Percentiles rank a stretch among this genome's conserved stretches.
These are phyloP conservation scores for Trochalopteron elliotii DNA, from an alignment of 2,113 vertebrate genomes.

Conservation along the genomic window DNA sequence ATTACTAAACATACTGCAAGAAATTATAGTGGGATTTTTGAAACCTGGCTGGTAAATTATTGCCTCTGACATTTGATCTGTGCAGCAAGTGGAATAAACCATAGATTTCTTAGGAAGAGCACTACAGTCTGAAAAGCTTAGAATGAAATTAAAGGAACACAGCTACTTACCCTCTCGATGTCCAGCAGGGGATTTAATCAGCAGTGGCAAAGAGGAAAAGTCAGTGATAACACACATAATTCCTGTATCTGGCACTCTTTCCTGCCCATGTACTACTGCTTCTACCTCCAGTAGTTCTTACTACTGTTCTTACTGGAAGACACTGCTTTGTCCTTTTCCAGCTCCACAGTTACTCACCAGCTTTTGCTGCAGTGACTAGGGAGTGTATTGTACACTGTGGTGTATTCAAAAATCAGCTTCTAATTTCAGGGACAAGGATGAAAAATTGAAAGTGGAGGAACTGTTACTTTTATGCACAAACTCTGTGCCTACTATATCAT, in stretches of 20 bases:
- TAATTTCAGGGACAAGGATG: conserved; percentile 34
- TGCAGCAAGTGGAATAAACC: not conserved
- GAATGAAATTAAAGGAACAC: not conserved
- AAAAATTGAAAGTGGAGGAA: not conserved
- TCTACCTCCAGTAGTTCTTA: not conserved
- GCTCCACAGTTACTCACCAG: not conserved
- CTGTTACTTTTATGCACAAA: conserved; percentile 19
- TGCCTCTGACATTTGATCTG: not conserved
- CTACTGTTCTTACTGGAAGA: not conserved
- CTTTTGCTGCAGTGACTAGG: not conserved
- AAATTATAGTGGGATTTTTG: not conserved
- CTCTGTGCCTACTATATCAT: not conserved
- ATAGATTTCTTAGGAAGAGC: not conserved
- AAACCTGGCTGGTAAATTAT: not conserved
- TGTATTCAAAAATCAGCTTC: conserved; percentile 1
- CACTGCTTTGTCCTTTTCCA: not conserved
- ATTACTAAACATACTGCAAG: not conserved
- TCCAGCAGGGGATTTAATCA: not conserved
- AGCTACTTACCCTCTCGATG: not conserved
- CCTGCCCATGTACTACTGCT: not conserved
- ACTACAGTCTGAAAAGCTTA: not conserved
- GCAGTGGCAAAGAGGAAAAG: not conserved
- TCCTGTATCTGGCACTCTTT: not conserved
- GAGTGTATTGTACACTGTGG: not conserved
- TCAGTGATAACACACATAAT: not conserved